These are phyloP conservation scores for Panthera tigris DNA, from an alignment of 2,113 vertebrate species.

Conservation along the genomic window DNA sequence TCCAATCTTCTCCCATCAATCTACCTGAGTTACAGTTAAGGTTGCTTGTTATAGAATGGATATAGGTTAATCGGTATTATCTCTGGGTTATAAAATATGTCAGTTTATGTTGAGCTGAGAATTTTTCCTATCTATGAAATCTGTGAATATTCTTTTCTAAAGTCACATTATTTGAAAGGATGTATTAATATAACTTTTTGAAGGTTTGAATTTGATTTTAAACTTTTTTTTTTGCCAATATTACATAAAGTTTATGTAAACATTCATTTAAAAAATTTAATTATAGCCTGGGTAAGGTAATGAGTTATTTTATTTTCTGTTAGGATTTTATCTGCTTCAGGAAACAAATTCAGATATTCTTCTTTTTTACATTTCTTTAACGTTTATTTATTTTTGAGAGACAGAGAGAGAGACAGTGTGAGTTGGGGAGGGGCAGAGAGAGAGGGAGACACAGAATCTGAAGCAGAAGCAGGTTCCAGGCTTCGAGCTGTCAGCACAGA, in stretches of 20 bases:
- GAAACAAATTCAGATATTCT: background rate
- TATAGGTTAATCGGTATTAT: background rate
- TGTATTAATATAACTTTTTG: background rate
- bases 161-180: constrained; percentile 2
- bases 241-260: background rate
- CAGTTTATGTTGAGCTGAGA: background rate
- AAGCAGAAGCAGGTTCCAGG: no score
- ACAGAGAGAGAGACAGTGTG: no score
- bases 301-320: background rate
- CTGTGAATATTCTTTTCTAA: background rate
- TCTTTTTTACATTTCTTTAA: no score
- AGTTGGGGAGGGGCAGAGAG: no score
- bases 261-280: background rate
- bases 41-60: background rate
- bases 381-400: no score
- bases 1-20: background rate
- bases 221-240: background rate
- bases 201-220: background rate
- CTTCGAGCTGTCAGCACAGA: no score
- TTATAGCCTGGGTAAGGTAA: background rate
- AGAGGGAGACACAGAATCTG: no score
- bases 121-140: background rate
- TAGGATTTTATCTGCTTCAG: background rate
- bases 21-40: background rate
- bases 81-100: background rate